Conservation (phyloP, 2,797 vertebrate species). For the Leptoclinus maculatus region DNA sequence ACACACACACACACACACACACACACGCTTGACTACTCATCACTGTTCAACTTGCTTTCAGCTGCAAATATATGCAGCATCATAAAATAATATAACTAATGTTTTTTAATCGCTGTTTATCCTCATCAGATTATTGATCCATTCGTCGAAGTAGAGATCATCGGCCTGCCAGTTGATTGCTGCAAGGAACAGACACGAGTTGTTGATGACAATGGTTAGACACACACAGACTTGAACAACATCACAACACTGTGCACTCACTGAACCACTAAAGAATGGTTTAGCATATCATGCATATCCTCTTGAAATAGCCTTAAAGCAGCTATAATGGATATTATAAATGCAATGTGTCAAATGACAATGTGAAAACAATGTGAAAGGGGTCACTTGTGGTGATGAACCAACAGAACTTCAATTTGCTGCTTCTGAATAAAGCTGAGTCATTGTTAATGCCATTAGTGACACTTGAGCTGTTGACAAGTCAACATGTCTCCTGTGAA, state of each 20-base stretch:
- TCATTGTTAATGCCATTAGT: background rate
- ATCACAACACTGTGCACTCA: background rate
- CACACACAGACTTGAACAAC: constrained; percentile 10
- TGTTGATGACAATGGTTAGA: constrained; percentile 96
- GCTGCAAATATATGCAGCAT: background rate
- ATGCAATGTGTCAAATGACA: background rate
- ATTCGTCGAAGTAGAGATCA: constrained; percentile 98
- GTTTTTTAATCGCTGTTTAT: constrained; percentile 16
- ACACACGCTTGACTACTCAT: background rate
- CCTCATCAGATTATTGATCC: constrained; percentile 95
- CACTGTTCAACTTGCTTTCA: constrained; percentile 18
- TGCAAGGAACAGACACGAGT: constrained; percentile 98
- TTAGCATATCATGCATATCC: background rate
- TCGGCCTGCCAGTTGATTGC: constrained; percentile 96
- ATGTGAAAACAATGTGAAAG: background rate
- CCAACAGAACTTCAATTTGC: background rate
- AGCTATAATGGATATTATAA: background rate
- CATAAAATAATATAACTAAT: constrained; percentile 12
- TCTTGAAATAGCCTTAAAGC: background rate
- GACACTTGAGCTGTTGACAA: background rate
- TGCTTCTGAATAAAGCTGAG: background rate
- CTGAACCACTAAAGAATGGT: background rate
- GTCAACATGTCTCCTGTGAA: constrained; percentile 2
- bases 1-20: background rate
- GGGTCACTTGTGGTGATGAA: background rate